These are phyloP conservation scores for Morone chrysops DNA, from an alignment of 2,113 vertebrate species.

Conservation along the genomic window DNA sequence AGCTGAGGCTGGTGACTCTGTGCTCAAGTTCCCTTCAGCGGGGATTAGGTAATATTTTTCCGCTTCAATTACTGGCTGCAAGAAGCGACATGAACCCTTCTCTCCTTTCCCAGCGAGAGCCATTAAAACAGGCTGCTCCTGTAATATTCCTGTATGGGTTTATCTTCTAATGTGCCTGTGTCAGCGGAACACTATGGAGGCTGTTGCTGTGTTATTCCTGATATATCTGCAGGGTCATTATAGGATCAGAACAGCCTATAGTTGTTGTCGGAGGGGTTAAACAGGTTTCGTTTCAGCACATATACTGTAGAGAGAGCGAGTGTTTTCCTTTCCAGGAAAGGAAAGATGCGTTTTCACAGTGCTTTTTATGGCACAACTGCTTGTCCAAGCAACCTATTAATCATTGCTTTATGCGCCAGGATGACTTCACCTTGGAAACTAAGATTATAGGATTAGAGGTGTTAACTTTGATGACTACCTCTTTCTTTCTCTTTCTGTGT, in stretches of 20 bases:
- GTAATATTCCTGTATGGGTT: conserved; percentile 15
- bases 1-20: conserved; percentile 46
- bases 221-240: conserved; percentile 33
- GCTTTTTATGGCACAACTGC: conserved; percentile 2
- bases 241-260: conserved; percentile 26
- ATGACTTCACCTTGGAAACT: conserved; percentile 69
- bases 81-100: background rate
- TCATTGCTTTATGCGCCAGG: conserved; percentile 47
- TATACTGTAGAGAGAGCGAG: background rate
- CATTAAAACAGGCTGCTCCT: conserved; percentile 30
- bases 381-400: conserved; percentile 43
- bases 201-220: conserved; percentile 20
- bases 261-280: conserved; percentile 13
- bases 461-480: conserved; percentile 63
- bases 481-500: conserved; percentile 44
- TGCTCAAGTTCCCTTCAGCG: conserved; percentile 18
- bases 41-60: conserved; percentile 63
- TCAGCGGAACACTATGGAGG: background rate
- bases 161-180: background rate
- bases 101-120: conserved; percentile 17
- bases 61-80: conserved; percentile 36
- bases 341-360: conserved; percentile 53
- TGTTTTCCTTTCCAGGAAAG: conserved; percentile 66
- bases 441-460: conserved; percentile 49
- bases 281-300: conserved; percentile 67